phyloP scores from a whole-genome alignment of 1,140 invertebrate genomes.

The Sycophila sp. region DNA sequence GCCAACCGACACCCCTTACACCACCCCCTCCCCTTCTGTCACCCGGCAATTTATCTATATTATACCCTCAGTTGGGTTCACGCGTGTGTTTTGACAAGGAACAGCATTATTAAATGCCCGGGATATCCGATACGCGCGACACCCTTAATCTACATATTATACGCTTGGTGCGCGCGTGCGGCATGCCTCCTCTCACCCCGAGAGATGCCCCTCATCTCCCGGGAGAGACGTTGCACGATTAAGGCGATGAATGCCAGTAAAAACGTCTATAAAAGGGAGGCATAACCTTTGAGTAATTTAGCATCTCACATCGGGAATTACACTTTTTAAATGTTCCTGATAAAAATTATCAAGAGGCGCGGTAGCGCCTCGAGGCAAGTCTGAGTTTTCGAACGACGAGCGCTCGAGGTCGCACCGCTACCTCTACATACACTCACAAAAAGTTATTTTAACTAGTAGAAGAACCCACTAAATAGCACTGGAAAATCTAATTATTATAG shows the following conservation, averaged over 20 bases:
- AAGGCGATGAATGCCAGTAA: neutral
- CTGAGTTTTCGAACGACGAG: too few species aligned
- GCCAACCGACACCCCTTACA: conserved; percentile 45
- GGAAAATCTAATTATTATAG: too few species aligned
- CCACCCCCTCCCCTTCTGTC: neutral
- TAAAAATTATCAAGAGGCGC: too few species aligned
- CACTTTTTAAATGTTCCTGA: too few species aligned
- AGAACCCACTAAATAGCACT: too few species aligned
- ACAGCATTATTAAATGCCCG: conserved; percentile 67
- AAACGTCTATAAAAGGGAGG: neutral
- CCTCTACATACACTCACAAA: too few species aligned
- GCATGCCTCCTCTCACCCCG: conserved; percentile 27
- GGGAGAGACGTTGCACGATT: neutral
- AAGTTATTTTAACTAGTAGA: too few species aligned
- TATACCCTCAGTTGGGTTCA: conserved; percentile 63
- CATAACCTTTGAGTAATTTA: conserved; percentile 5
- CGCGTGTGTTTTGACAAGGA: conserved; percentile 65
- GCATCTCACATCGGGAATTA: neutral
- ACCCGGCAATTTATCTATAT: conserved; percentile 63
- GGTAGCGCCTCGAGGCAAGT: too few species aligned
- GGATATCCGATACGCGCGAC: conserved; percentile 63
- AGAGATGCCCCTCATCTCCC: neutral
- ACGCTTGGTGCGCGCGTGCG: conserved; percentile 56
- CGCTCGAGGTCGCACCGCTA: too few species aligned
- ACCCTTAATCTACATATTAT: conserved; percentile 68